These are phyloP conservation scores for Lates calcarifer DNA, from an alignment of 2,113 vertebrate genomes.

Conservation along the genomic window DNA sequence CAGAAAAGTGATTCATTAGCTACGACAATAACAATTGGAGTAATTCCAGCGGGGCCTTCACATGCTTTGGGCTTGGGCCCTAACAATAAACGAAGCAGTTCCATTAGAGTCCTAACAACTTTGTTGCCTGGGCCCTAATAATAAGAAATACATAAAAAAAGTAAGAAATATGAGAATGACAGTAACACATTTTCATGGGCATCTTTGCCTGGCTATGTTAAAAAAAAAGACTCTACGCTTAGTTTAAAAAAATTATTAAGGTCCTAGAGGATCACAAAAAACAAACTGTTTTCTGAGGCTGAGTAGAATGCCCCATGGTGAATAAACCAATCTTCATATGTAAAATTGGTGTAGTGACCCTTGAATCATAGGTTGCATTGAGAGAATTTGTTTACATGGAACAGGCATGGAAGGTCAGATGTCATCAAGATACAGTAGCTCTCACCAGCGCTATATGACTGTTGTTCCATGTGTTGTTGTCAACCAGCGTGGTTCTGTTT, in stretches of 20 bases:
- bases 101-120: too few relatives aligned
- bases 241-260: too few relatives aligned
- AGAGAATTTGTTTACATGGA: neutral
- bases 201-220: neutral
- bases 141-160: neutral
- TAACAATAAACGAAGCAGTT: too few relatives aligned
- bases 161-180: neutral
- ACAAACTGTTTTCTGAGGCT: neutral
- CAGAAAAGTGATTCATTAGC: too few relatives aligned
- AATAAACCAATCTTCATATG: neutral
- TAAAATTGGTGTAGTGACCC: neutral
- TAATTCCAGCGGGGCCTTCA: too few relatives aligned
- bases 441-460: slow-evolving; percentile 83
- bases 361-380: neutral
- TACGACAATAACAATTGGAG: too few relatives aligned
- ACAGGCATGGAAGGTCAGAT: neutral
- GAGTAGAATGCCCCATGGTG: too few relatives aligned
- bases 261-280: too few relatives aligned
- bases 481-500: slow-evolving; percentile 92
- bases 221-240: neutral
- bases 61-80: too few relatives aligned
- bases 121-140: too few relatives aligned
- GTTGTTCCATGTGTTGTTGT: slow-evolving; percentile 97
- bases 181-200: neutral
- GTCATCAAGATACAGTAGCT: neutral